Base-by-base conservation (phyloP, 1,140 invertebrate genomes). In the Drosophila neocordata region DNA sequence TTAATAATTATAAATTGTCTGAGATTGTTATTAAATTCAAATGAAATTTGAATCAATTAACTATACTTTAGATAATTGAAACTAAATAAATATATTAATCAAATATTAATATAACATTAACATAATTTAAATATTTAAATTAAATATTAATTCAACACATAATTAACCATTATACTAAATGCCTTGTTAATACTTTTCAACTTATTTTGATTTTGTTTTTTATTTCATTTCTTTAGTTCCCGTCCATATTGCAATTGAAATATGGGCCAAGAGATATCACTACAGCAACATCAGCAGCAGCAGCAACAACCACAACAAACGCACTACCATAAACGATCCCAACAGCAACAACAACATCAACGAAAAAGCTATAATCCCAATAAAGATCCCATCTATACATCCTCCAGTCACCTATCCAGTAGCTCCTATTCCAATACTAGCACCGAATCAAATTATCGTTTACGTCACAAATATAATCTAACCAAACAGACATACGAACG, bases 231-330 rank as follows among this genome's bases (percentile, higher is more conserved):
- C 12, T 13, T 48, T 20, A 48, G 41, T 48, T 48, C 41, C 41
- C 41, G 74, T 87, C 77, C 77, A 85, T 91, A 91, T 91, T 89
- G 72, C 77, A 71, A 73, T 77, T 73, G 64, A 91, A 91, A 91
- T 91, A 91, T 91, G 90, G 90, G 90, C 88, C 90, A 91, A 85
- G 90, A 91, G 89, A 80, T 91, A 91, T 91, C 90, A 56, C 90
- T 91, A 22, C 90, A 91, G 73, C 73, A 90, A 77, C 84, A 78
- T 61, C n/a, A n/a, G n/a, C n/a, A 24, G 22, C 89, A 88, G 70
- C 77, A 78, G 80, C 75, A 87, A 69, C 71, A 72, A 76, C 35
- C 75, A 58, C 75, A 77, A 66, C 71, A 41, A 51, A 13, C 65
- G 12, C 66, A 75, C 64, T 77, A 70, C 61, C 69, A 69, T 41